Base-by-base conservation (phyloP, 1,140 invertebrate genomes). In the Subanguina moxae region DNA sequence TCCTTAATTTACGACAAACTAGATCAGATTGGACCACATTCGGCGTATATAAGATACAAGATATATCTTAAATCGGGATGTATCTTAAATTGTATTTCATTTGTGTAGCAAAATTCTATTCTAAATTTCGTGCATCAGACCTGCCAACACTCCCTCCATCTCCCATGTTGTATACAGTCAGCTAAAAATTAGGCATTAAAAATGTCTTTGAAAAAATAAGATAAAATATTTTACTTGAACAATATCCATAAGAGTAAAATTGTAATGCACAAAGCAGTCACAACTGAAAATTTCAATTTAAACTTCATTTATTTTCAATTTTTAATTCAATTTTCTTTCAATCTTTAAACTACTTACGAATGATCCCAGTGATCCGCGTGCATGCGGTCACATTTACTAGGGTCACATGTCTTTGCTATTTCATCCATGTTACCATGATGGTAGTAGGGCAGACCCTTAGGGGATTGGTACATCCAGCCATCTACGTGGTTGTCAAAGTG, bases 81-180 rank as follows among this genome's bases (percentile, higher is more conserved):
- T n/a, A n/a, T n/a, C n/a, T n/a, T n/a, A n/a, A n/a, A n/a, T n/a
- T n/a, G n/a, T n/a, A n/a, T n/a, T n/a, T n/a, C n/a, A n/a, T n/a
- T n/a, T n/a, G n/a, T n/a, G n/a, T n/a, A n/a, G n/a, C n/a, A n/a
- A n/a, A n/a, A n/a, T n/a, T n/a, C n/a, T n/a, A n/a, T n/a, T n/a
- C n/a, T n/a, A n/a, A n/a, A n/a, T 38, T 38, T 38, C 11, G 32
- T 38, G 3, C 11, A 52, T 52, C 43, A 21, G 1, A 52, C 48
- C 48, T 52, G n/a, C 74, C 74, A 11, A 69, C 48, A 23, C 56
- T 67, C 3, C 74, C 78, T 1, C 77, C 78, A 9, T 79, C 59
- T n/a, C 78, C 78, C 78, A 80, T 80, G 61, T 80, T 80, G 64
- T 82, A 80, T n/a, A 80, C 75, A 43, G 78, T 80, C 64, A 80